Evolutionary conservation across 2,797 vertebrate species (phyloP), one percentile per base, ranked within the genome.

Genomic region (Xerus rutilus): DNA sequence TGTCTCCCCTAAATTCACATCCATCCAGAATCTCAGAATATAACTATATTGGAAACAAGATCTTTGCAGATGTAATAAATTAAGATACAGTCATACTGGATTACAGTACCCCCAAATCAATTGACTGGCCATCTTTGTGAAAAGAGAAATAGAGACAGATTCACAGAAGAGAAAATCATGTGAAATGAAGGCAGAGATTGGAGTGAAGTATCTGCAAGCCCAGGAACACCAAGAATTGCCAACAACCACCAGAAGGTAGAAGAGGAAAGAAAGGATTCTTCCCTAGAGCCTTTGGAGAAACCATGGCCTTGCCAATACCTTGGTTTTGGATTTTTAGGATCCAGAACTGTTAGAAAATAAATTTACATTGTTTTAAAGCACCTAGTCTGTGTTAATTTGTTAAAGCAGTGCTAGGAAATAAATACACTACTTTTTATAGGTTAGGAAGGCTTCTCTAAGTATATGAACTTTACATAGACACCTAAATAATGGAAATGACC

Each of bases 401-500:
- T 77, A 81, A 4, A 47, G 30, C 13, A 47, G 28, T 25, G 25
- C 67, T 78, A 59, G 32, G 59, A 79, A 88, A 88, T 7, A 69
- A 30, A 74, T 47, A 70, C 2, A 11, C 47, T 65, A 52, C 74
- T 77, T 87, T 74, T 65, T 39, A 67, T 32, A 70, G 45, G 21
- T 35, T 86, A 82, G 64, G 70, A 87, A 96, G 70, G 7, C 21
- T 87, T 83, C 39, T 77, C 7, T 79, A 86, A 54, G 7, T 45
- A 32, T 43, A 70, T 72, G 30, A 83, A 28, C 73, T 91, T 82
- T 86, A 83, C 69, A 52, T 28, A 67, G 81, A 81, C 43, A 69
- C 39, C 14, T 35, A 49, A 95, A 81, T 96, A 30, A 93, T 82
- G 59, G 79, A 73, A 72, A 72, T 73, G 39, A 57, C 23, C 72